Base-by-base conservation (phyloP, 2,888 invertebrate species). In the Eucera pruinosa region DNA sequence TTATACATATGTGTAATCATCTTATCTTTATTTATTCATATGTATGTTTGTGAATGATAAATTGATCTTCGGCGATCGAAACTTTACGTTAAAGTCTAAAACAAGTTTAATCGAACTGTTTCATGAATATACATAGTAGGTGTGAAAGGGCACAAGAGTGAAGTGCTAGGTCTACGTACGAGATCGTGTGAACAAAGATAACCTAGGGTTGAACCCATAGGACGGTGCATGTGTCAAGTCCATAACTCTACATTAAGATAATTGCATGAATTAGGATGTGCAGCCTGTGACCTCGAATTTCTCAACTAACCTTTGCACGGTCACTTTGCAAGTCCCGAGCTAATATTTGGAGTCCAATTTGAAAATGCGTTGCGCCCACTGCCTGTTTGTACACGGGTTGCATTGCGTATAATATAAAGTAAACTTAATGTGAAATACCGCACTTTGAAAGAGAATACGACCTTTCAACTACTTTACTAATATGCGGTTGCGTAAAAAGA, bases 191-290 rank as follows among this genome's bases (percentile, higher is more conserved):
- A 84, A 87, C 81, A 69, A 83, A 83, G 84, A 84, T 84, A 82
- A 79, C 78, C 55, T 50, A 65, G 65, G 67, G 70, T 64, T 77
- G 80, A 83, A 80, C 82, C 72, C 73, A 71, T 47, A 55, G 54
- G 60, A 61, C 15, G 60, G 61, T 71, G 69, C 73, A 72, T 75
- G 71, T 77, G 81, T 81, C 72, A 41, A 68, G 80, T 74, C 83
- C 87, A 86, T 89, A 89, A 89, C 82, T 90, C 85, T 81, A 75
- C 82, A 86, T 90, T 90, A 89, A 85, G 87, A 81, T 89, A 88
- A 89, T 90, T 88, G 88, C 88, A 88, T 86, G 86, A 89, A 89
- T 89, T 88, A 88, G 82, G 82, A 83, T 85, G 78, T 71, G 76
- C 78, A 74, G 75, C 78, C 78, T 75, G 77, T 68, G 55, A 50